A percentile compares a stretch with the other conserved stretches of the same genome.
Conservation (phyloP, 1,140 invertebrate species). For the Drosophila lacertosa region DNA sequence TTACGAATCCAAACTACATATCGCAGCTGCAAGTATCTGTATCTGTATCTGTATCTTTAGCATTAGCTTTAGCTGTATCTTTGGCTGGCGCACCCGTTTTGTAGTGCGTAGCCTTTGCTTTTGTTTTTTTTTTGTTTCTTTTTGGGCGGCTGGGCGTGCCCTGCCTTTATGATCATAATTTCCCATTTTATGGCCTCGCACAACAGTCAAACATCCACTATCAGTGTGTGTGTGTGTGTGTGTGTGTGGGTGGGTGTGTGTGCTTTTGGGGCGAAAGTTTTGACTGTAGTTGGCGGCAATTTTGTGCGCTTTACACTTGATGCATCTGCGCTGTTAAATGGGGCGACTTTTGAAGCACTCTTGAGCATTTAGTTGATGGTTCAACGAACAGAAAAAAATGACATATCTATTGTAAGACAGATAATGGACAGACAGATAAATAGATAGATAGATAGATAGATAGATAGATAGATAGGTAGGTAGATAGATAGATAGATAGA, state of each 20-base stretch:
- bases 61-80: slow-evolving; percentile 14
- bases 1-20: slow-evolving; percentile 30
- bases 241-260: slow-evolving; percentile 10
- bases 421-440: not conserved
- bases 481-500: too few species aligned
- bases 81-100: slow-evolving; percentile 35
- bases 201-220: slow-evolving; percentile 35
- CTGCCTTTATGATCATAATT: slow-evolving; percentile 45
- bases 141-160: slow-evolving; percentile 12
- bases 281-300: slow-evolving; percentile 33
- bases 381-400: not conserved
- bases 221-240: slow-evolving; percentile 7
- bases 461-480: too few species aligned
- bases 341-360: slow-evolving; percentile 22
- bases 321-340: slow-evolving; percentile 42
- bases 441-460: too few species aligned
- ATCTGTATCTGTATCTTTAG: slow-evolving; percentile 6
- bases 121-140: not conserved
- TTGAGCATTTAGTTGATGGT: slow-evolving; percentile 32
- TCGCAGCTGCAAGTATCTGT: slow-evolving; percentile 5
- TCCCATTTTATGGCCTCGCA: slow-evolving; percentile 40
- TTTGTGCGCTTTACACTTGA: slow-evolving; percentile 49
- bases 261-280: slow-evolving; percentile 48
- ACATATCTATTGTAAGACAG: not conserved
- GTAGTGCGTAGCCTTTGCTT: slow-evolving; percentile 16